These are phyloP conservation scores for Ericerus pela DNA, from an alignment of 1,140 invertebrate species.

Conservation along the genomic window DNA sequence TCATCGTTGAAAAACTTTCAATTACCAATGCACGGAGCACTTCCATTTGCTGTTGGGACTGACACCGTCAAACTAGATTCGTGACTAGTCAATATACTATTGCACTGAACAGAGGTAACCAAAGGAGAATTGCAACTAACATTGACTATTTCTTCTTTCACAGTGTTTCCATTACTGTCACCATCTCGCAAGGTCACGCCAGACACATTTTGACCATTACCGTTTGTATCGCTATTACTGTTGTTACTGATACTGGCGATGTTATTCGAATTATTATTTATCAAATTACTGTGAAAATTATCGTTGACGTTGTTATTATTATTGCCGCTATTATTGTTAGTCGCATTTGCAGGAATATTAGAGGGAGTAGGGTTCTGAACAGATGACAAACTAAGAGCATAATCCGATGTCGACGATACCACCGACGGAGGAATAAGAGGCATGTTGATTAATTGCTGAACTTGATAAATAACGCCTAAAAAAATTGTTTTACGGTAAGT, in stretches of 20 bases:
- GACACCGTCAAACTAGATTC: background rate
- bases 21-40: constrained; percentile 1
- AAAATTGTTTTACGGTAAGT: background rate
- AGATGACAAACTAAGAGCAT: background rate
- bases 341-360: background rate
- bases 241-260: background rate
- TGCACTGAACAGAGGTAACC: constrained; percentile 3
- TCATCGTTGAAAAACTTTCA: too few relatives aligned
- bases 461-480: constrained; percentile 23
- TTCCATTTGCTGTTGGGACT: background rate
- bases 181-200: background rate
- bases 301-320: background rate
- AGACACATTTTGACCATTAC: background rate
- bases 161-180: background rate
- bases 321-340: background rate
- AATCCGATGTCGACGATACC: background rate
- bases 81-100: constrained; percentile 7
- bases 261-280: background rate
- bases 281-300: too few relatives aligned
- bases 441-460: constrained; percentile 16
- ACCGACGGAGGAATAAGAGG: background rate
- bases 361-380: background rate
- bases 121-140: background rate
- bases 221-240: background rate
- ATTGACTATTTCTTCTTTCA: background rate